Evolutionary conservation across 2,113 vertebrate species (phyloP), one percentile per base, ranked within the genome.

Genomic region (Labeo rohita): DNA sequence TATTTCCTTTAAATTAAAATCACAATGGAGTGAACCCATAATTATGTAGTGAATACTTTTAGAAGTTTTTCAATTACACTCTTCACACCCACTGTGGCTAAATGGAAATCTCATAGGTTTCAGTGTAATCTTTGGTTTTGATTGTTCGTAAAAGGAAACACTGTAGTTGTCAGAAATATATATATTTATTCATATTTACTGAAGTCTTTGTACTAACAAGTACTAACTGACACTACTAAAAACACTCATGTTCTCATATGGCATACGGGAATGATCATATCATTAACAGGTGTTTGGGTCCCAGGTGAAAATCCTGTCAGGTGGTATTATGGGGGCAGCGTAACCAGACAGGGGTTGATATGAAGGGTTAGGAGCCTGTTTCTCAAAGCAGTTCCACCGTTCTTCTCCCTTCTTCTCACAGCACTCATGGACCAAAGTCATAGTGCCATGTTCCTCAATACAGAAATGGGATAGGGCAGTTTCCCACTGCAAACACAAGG

Each of bases 381-480:
- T 89, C 52, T 90, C 0, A 28, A 95, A 95, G 80, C 94, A 95
- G 0, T 0, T 47, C 92, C 92, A 93, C 1, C 83, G 81, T 1
- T 45, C 65, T 0, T 88, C 82, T 28, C 80, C 89, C 0, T 16
- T 76, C 11, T 43, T 2, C 5, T 18, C n/a, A 59, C 94, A 95
- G 89, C 94, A 94, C 36, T 87, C 47, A 2, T 93, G 91, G 0
- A 80, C 15, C 0, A 4, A 0, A 0, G 92, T 93, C 92, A 75
- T 95, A 47, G 84, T 88, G 47, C 87, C 47, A 8, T 28, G 90
- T 28, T 95, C 94, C 1, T 93, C 91, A 1, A 5, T 36, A 79
- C 94, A 95, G 92, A 93, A 95, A 54, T 77, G 3, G 21, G 86
- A 56, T 18, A 95, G 87, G 2, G 91, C 83, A 59, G 91, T 84